Conservation (phyloP, 2,888 invertebrate genomes). For the Creontiades dilutus region DNA sequence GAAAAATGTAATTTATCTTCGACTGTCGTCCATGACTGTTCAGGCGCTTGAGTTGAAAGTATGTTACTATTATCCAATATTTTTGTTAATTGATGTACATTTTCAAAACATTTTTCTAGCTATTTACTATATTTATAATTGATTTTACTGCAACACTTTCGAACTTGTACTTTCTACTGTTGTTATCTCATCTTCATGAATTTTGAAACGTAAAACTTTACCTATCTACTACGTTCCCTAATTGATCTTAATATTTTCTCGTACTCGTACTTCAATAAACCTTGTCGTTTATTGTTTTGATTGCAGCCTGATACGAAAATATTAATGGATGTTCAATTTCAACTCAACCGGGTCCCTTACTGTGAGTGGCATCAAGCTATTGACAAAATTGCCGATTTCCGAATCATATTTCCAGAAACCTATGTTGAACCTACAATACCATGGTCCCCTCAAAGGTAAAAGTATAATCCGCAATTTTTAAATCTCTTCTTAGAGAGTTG, state of each 20-base stretch:
- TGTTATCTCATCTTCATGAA: too few relatives aligned
- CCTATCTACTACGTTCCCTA: too few relatives aligned
- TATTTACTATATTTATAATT: too few relatives aligned
- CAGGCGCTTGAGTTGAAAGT: conserved; percentile 82
- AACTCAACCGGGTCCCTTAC: conserved; percentile 88
- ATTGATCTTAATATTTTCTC: neutral
- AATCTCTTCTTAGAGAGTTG: neutral
- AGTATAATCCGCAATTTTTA: neutral
- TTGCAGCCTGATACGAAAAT: conserved; percentile 82
- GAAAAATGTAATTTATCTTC: conserved; percentile 87
- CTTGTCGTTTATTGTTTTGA: neutral
- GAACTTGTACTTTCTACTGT: neutral
- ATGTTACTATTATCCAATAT: too few relatives aligned
- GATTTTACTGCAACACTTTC: too few relatives aligned
- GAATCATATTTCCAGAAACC: conserved; percentile 86
- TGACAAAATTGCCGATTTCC: conserved; percentile 86
- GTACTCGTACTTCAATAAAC: neutral
- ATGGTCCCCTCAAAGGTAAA: conserved; percentile 82
- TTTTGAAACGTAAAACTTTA: too few relatives aligned
- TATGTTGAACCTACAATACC: conserved; percentile 83
- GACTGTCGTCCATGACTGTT: conserved; percentile 85
- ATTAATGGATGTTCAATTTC: conserved; percentile 88
- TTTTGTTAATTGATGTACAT: neutral
- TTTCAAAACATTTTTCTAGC: neutral
- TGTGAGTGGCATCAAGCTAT: conserved; percentile 92